phyloP scores from a whole-genome alignment of 2,113 vertebrate genomes.

The Marmota flaviventris region DNA sequence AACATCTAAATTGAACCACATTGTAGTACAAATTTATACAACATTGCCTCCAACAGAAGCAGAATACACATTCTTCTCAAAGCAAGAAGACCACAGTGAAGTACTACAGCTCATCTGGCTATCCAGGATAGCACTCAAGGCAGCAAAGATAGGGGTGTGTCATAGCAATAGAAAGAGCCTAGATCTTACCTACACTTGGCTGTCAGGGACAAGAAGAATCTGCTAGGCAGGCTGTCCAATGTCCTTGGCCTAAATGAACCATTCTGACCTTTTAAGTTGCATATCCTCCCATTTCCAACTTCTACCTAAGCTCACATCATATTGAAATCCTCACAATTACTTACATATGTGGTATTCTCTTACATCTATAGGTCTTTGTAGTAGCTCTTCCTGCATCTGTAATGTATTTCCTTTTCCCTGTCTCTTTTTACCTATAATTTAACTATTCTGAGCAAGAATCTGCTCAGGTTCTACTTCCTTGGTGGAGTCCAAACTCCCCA shows the following conservation, averaged over 20 bases:
- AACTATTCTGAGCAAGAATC: background rate
- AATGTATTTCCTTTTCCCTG: background rate
- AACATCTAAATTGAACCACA: background rate
- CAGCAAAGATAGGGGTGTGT: background rate
- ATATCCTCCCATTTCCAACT: background rate
- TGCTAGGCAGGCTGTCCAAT: background rate
- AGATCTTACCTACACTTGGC: background rate
- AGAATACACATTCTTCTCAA: background rate
- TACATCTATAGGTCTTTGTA: background rate
- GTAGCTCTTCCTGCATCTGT: background rate
- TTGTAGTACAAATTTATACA: background rate
- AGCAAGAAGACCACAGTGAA: background rate
- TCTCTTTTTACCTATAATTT: background rate
- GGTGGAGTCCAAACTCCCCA: background rate
- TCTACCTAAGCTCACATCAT: background rate
- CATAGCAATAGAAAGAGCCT: background rate
- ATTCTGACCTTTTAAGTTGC: background rate
- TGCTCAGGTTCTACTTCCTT: background rate
- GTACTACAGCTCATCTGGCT: background rate
- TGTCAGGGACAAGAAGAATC: background rate
- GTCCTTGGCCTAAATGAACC: background rate
- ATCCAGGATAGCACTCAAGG: background rate
- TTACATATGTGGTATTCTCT: background rate
- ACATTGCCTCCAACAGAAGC: background rate
- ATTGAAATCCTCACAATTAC: background rate